These are phyloP conservation scores for Dione vanillae DNA, from an alignment of 2,888 invertebrate species.

Conservation along the genomic window DNA sequence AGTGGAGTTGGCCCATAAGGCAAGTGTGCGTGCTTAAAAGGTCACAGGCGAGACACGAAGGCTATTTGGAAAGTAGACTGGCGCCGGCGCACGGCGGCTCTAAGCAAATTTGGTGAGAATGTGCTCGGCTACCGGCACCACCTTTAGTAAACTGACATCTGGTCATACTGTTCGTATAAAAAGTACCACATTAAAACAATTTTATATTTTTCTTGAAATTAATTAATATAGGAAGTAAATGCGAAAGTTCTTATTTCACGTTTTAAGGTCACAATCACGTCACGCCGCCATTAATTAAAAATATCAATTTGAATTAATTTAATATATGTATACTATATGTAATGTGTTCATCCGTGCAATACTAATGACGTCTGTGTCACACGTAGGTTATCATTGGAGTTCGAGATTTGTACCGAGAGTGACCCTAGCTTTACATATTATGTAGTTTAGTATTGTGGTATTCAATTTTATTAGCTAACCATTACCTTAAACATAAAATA, in stretches of 20 bases:
- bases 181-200: neutral
- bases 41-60: conserved; percentile 81
- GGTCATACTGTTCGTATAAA: conserved; percentile 29
- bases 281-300: neutral
- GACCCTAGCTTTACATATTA: conserved; percentile 45
- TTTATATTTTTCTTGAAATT: neutral
- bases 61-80: conserved; percentile 81
- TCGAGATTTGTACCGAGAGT: conserved; percentile 47
- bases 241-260: neutral
- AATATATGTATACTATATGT: conserved; percentile 9
- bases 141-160: conserved; percentile 39
- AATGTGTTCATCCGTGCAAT: conserved; percentile 21
- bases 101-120: conserved; percentile 76
- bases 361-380: conserved; percentile 49
- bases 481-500: conserved; percentile 27
- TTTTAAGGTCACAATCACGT: conserved; percentile 6
- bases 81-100: conserved; percentile 69
- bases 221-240: conserved; percentile 16
- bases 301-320: neutral
- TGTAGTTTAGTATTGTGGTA: conserved; percentile 35
- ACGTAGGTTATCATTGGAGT: conserved; percentile 49
- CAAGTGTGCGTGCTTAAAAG: conserved; percentile 76
- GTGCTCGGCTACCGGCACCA: conserved; percentile 49
- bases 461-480: conserved; percentile 30
- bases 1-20: conserved; percentile 64